phyloP scores from a whole-genome alignment of 2,888 invertebrate genomes.

The Tethea ocularis region DNA sequence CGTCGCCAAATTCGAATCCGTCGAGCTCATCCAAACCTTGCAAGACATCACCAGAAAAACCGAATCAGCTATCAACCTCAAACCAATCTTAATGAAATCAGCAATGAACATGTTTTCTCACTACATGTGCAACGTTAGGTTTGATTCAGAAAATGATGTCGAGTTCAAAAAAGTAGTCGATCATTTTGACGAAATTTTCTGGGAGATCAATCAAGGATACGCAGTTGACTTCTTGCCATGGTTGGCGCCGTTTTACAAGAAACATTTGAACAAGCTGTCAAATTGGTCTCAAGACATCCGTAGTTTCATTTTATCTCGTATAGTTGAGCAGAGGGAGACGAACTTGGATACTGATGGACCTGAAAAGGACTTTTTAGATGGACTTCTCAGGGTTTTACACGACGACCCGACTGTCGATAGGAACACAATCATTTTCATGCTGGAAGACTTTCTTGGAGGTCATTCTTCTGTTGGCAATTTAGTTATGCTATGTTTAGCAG shows the following conservation, averaged over 20 bases:
- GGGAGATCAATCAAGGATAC: conserved; percentile 95
- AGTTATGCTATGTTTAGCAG: conserved; percentile 89
- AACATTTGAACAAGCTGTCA: conserved; percentile 87
- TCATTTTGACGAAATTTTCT: conserved; percentile 93
- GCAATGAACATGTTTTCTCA: conserved; percentile 93
- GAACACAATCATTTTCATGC: conserved; percentile 91
- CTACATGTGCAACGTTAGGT: conserved; percentile 93
- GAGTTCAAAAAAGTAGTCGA: conserved; percentile 88
- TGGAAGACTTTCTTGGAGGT: conserved; percentile 94
- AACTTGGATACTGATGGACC: conserved; percentile 84
- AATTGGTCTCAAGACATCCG: conserved; percentile 88
- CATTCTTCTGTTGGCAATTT: conserved; percentile 94
- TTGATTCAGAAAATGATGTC: conserved; percentile 85
- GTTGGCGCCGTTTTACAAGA: conserved; percentile 88
- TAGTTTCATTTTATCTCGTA: conserved; percentile 88
- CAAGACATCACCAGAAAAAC: conserved; percentile 65
- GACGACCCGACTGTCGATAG: conserved; percentile 88
- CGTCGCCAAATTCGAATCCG: conserved; percentile 87
- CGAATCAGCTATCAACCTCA: conserved; percentile 82
- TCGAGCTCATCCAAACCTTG: conserved; percentile 84
- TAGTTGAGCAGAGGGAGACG: conserved; percentile 84
- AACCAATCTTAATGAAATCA: conserved; percentile 88
- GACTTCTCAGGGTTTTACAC: conserved; percentile 87
- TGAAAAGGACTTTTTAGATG: conserved; percentile 91
- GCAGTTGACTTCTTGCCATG: conserved; percentile 94